A percentile compares a stretch with the other conserved stretches of the same genome.
Conservation (phyloP, 2,797 vertebrate genomes). For the Coluber constrictor region DNA sequence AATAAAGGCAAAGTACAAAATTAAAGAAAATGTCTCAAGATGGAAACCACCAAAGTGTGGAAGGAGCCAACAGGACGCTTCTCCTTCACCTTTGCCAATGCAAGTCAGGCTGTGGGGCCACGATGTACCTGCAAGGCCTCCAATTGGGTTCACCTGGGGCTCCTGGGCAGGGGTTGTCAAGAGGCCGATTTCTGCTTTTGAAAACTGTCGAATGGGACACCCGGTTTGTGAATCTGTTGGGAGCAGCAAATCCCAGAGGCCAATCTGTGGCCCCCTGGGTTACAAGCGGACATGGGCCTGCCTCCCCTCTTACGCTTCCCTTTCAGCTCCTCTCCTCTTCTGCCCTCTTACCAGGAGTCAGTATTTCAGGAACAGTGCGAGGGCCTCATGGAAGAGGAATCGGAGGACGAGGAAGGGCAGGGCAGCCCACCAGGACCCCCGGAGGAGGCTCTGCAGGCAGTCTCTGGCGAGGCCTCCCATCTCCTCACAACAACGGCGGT, state of each 20-base stretch:
- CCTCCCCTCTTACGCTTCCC: not conserved
- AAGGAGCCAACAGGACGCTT: not conserved
- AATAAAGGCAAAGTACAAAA: no score
- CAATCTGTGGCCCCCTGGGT: fast-evolving
- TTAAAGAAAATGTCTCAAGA: not conserved
- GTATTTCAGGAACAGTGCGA: constrained; percentile 75
- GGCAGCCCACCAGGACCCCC: constrained; percentile 6
- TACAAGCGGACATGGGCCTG: not conserved
- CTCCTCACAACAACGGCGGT: constrained; percentile 37
- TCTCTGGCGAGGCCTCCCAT: not conserved
- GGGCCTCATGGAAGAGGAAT: constrained; percentile 76
- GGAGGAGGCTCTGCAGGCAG: not conserved
- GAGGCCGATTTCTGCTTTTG: no score
- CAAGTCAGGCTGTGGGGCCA: not conserved
- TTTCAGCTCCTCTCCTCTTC: not conserved
- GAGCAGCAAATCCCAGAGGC: not conserved
- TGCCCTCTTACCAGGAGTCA: constrained; percentile 63
- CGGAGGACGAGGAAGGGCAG: constrained; percentile 48
- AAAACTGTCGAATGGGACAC: fast-evolving
- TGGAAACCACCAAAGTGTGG: not conserved
- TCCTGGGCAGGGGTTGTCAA: not conserved
- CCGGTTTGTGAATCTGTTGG: not conserved
- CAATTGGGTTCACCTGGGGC: not conserved
- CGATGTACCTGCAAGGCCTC: not conserved
- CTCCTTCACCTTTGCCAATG: not conserved